Evolutionary conservation across 2,113 vertebrate genomes (phyloP), one percentile per base, ranked within the genome.

Genomic region (Salvelinus fontinalis): DNA sequence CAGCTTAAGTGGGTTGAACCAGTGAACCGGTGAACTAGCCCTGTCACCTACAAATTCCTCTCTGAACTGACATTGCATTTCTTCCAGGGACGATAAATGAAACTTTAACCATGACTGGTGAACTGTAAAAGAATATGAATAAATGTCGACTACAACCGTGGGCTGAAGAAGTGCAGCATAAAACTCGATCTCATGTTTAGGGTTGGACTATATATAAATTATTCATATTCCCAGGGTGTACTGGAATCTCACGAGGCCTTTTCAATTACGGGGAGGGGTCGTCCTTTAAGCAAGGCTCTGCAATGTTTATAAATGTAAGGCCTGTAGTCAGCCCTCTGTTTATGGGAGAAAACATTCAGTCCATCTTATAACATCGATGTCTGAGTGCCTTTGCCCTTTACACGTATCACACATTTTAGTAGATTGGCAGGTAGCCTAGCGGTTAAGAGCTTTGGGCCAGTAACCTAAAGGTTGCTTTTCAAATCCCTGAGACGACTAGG

Each of bases 121-220:
- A 85, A 86, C 34, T 34, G 34, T 34, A 34, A 34, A 34, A 75
- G 80, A 88, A 90, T 89, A 81, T 87, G 85, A 91, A 90, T 91
- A 70, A 83, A 83, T 83, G 75, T 80, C 34, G 34, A 34, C 34
- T 34, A 34, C 34, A 34, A 34, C 34, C 6, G 6, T 34, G 34
- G 34, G 34, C 34, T 34, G 34, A 34, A 34, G 34, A 34, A 8
- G 29, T 29, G 4, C 4, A 29, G 34, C 34, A 34, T 34, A 34
- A 34, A 34, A 34, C 34, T 34, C 34, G 34, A 7, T 34, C 6
- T 34, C 34, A 34, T 34, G 34, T 34, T 34, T 34, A 34, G 34
- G 34, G 34, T 34, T 34, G 34, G 34, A 34, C 34, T 34, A 34
- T 8, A 34, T 39, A 2, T 39, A 39, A 39, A 39, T 39, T 67